A percentile compares a stretch with the other conserved stretches of the same genome.
phyloP scores from a whole-genome alignment of 2,113 vertebrate genomes.

The Syrrhaptes paradoxus region DNA sequence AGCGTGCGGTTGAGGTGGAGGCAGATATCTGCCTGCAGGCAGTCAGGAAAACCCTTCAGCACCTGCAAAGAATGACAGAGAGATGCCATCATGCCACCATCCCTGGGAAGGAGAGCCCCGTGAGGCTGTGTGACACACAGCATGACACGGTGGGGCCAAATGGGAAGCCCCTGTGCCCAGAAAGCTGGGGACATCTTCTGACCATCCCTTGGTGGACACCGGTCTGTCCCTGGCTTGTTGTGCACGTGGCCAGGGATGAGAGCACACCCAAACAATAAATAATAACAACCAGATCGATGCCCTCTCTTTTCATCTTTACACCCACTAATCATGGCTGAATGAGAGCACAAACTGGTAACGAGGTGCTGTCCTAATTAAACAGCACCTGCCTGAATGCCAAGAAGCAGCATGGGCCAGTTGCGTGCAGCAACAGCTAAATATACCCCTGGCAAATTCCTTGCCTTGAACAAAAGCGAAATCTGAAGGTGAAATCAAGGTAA shows the following conservation, averaged over 20 bases:
- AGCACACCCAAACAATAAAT: not conserved
- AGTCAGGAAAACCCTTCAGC: slow-evolving; percentile 97
- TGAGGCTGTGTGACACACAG: not conserved
- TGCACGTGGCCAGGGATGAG: not conserved
- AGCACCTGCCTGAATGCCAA: slow-evolving; percentile 5
- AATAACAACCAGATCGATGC: not conserved
- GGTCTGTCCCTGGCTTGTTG: not conserved
- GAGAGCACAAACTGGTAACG: not conserved
- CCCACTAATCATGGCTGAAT: not conserved
- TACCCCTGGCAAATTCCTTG: not conserved
- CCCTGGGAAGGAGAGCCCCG: not conserved
- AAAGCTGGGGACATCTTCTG: not conserved
- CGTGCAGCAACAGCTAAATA: slow-evolving; percentile 14
- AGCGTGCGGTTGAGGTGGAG: slow-evolving; percentile 94
- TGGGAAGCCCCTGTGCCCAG: rapidly evolving
- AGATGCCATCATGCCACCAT: not conserved
- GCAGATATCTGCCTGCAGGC: slow-evolving; percentile 97
- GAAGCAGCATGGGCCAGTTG: not conserved
- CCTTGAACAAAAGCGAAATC: not conserved
- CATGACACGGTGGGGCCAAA: rapidly evolving
- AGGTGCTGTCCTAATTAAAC: slow-evolving; percentile 51
- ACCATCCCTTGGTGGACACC: not conserved
- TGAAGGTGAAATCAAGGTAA: slow-evolving; percentile 42
- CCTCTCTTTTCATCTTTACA: not conserved
- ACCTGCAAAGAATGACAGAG: slow-evolving; percentile 76